phyloP scores from a whole-genome alignment of 1,140 invertebrate genomes.

The Latrodectus geometricus region DNA sequence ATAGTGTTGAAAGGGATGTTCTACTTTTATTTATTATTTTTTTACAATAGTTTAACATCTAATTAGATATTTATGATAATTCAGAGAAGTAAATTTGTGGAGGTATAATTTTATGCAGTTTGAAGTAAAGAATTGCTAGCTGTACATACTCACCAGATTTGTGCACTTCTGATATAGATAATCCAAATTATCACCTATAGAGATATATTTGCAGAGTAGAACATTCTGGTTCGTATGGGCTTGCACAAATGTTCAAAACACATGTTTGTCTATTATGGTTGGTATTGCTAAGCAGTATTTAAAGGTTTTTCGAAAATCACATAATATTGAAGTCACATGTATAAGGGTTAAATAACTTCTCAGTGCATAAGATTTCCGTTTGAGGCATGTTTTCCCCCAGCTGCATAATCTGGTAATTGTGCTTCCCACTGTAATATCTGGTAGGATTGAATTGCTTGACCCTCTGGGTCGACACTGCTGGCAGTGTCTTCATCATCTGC shows the following conservation, averaged over 20 bases:
- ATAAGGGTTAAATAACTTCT: constrained; percentile 2
- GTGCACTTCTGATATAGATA: background rate
- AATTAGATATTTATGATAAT: no score
- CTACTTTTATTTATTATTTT: no score
- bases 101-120: no score
- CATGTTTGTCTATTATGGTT: constrained; percentile 1
- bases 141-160: constrained; percentile 7
- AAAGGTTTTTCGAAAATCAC: constrained; percentile 29
- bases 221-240: background rate
- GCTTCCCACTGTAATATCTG: constrained; percentile 46
- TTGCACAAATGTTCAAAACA: background rate
- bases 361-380: constrained; percentile 43
- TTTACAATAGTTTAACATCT: no score
- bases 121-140: no score
- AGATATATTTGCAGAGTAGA: background rate
- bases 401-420: constrained; percentile 29
- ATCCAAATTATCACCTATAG: background rate
- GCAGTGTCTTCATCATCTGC: constrained; percentile 40
- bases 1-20: no score
- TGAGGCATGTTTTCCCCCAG: constrained; percentile 32
- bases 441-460: constrained; percentile 39
- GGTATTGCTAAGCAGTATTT: constrained; percentile 35
- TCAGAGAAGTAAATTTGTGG: no score
- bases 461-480: constrained; percentile 40
- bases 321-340: constrained; percentile 15